Percentiles rank a stretch among this genome's conserved stretches.
phyloP scores from a whole-genome alignment of 2,888 invertebrate genomes.

The Lobophora halterata region DNA sequence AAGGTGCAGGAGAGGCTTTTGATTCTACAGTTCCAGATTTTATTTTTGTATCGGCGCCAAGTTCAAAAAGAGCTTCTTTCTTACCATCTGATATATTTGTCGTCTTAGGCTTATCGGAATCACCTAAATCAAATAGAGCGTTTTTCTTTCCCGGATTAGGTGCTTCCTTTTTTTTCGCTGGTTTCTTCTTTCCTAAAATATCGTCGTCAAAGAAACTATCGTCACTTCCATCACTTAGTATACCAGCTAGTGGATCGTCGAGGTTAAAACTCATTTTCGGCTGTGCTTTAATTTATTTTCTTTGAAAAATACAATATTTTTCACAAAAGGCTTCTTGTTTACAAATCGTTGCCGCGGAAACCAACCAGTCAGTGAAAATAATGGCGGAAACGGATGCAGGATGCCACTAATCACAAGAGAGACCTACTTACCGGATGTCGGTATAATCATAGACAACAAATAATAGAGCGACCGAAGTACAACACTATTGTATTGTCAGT shows the following conservation, averaged over 20 bases:
- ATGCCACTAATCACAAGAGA: not conserved
- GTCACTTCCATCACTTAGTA: constrained; percentile 85
- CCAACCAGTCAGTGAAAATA: no score
- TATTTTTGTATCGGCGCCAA: constrained; percentile 43
- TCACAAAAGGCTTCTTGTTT: no score
- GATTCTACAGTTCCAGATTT: constrained; percentile 36
- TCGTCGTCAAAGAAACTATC: constrained; percentile 87
- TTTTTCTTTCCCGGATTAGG: constrained; percentile 59
- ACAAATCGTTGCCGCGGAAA: constrained; percentile 55
- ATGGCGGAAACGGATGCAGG: constrained; percentile 55
- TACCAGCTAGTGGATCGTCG: constrained; percentile 84
- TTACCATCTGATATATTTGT: constrained; percentile 34
- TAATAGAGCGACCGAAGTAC: no score
- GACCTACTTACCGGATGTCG: no score
- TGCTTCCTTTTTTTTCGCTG: constrained; percentile 52
- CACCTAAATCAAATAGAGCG: constrained; percentile 62
- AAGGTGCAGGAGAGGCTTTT: constrained; percentile 45
- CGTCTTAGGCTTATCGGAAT: constrained; percentile 39
- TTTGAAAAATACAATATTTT: not conserved
- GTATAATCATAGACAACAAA: no score
- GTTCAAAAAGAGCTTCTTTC: constrained; percentile 45
- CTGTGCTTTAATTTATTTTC: constrained; percentile 11
- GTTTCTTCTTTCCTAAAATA: constrained; percentile 68
- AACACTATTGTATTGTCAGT: constrained; percentile 9
- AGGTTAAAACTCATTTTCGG: constrained; percentile 82